Evolutionary conservation across 2,113 vertebrate species (phyloP).

Genomic region (Danio rerio): GRCz12tu NC_133196.1:41404501-41405000

Average conservation of each 20-base stretch:
- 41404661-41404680: no score
- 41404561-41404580: no score
- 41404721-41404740: no score
- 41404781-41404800: slow-evolving; percentile 57
- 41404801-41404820: slow-evolving; percentile 57
- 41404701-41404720: no score
- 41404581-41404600: no score
- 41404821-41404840: slow-evolving; percentile 39
- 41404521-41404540: no score
- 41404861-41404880: background rate
- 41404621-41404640: no score
- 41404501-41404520: no score
- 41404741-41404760: slow-evolving; percentile 29
- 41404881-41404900: slow-evolving; percentile 36
- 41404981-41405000: background rate
- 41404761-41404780: slow-evolving; percentile 42
- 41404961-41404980: slow-evolving; percentile 26
- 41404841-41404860: background rate
- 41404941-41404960: slow-evolving; percentile 29
- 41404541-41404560: no score
- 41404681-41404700: no score
- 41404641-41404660: no score
- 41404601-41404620: no score
- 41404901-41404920: slow-evolving; percentile 8
- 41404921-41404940: slow-evolving; percentile 33